Conservation (phyloP, 2,888 invertebrate species). For the Pediacus dermestoides region DNA sequence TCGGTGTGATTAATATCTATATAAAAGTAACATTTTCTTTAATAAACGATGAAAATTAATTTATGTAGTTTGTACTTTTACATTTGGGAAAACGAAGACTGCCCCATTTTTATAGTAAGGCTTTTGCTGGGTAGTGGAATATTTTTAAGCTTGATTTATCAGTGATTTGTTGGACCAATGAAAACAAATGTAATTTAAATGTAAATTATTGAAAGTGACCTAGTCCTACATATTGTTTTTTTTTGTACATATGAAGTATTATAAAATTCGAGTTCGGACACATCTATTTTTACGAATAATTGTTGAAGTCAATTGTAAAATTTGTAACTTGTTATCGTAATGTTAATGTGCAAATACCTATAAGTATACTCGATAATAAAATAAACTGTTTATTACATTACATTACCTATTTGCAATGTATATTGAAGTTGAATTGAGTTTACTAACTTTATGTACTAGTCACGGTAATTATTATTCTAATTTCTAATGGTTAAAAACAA, state of each 20-base stretch:
- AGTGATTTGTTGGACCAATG: constrained; percentile 44
- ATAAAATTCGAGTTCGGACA: constrained; percentile 22
- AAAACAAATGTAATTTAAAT: constrained; percentile 19
- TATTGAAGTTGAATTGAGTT: constrained; percentile 3
- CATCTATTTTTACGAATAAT: constrained; percentile 32
- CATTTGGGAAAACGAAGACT: background rate
- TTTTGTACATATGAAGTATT: constrained; percentile 29
- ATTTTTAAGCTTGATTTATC: constrained; percentile 25
- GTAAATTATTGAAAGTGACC: constrained; percentile 32
- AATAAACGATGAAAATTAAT: background rate
- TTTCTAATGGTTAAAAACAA: no score
- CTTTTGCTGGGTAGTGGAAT: constrained; percentile 26
- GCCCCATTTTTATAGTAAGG: constrained; percentile 4
- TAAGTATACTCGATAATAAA: constrained; percentile 7
- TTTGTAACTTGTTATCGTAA: constrained; percentile 33
- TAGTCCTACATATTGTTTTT: constrained; percentile 33
- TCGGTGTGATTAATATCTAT: constrained; percentile 6
- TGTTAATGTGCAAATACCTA: no score
- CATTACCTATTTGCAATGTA: constrained; percentile 3
- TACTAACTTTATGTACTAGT: constrained; percentile 8
- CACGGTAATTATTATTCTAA: constrained; percentile 4
- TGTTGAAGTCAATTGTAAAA: constrained; percentile 31
- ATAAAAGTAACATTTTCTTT: background rate
- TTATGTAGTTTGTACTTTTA: constrained; percentile 1
- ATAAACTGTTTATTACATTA: background rate